Percentiles rank a stretch among this genome's conserved stretches.
Evolutionary conservation across 2,797 vertebrate species (phyloP).

Genomic region (Uromys caudimaculatus): DNA sequence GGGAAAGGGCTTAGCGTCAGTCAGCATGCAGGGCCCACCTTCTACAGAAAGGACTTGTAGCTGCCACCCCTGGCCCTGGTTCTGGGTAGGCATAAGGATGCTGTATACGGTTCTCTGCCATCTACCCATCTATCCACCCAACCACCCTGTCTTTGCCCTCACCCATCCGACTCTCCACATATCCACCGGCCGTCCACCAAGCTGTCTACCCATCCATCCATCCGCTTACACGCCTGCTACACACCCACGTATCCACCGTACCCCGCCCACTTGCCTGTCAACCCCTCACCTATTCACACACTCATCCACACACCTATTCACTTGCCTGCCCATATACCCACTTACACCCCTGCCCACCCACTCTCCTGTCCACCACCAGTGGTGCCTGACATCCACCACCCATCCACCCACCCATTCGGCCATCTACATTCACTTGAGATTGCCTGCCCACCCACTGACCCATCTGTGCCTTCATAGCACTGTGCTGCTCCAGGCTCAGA

Average conservation of each 20-base stretch:
- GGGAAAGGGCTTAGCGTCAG: background rate
- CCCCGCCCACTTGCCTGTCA: background rate
- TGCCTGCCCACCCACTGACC: background rate
- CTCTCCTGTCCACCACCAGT: background rate
- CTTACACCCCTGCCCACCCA: accelerated
- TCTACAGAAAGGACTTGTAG: accelerated
- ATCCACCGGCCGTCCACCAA: background rate
- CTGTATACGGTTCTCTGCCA: background rate
- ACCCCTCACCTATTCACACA: background rate
- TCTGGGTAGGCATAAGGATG: background rate
- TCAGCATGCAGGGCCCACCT: accelerated
- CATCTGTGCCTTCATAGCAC: accelerated
- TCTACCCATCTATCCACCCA: background rate
- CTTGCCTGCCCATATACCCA: accelerated
- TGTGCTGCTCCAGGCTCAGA: background rate
- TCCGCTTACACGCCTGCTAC: too few relatives aligned
- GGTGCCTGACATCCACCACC: background rate
- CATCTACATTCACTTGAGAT: background rate
- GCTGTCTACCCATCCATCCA: background rate
- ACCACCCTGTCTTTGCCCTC: background rate
- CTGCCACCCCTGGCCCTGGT: background rate
- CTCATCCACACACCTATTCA: accelerated
- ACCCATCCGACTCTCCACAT: background rate
- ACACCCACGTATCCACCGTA: too few relatives aligned
- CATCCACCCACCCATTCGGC: accelerated